Evolutionary conservation across 2,113 vertebrate genomes (phyloP).

Genomic region (Calidris pugnax): DNA sequence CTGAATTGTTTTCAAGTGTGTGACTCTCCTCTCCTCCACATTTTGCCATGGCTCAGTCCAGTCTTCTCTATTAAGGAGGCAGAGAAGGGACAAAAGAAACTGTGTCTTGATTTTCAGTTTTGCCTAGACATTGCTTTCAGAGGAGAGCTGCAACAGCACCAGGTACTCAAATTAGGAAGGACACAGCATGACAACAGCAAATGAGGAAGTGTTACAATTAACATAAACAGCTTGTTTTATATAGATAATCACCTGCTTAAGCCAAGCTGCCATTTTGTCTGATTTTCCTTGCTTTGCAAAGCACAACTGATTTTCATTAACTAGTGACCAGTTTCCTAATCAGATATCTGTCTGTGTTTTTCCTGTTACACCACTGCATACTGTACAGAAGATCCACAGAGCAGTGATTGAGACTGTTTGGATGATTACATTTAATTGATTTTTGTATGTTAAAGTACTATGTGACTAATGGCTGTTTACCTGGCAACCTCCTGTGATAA

Average conservation of each 20-base stretch:
- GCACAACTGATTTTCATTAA: neutral
- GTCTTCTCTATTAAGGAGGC: neutral
- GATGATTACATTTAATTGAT: neutral
- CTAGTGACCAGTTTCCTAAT: neutral
- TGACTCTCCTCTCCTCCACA: neutral
- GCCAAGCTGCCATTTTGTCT: neutral
- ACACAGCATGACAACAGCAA: neutral
- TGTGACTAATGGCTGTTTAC: neutral
- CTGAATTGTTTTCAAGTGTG: neutral
- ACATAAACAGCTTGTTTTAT: neutral
- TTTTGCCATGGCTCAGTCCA: neutral
- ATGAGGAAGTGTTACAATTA: neutral
- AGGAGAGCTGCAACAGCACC: neutral
- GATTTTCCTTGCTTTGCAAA: neutral
- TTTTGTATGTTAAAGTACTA: neutral
- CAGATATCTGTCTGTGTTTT: neutral
- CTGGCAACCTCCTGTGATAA: neutral
- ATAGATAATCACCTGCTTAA: neutral
- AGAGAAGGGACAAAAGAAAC: neutral
- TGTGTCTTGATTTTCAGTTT: neutral
- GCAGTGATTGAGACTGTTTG: neutral
- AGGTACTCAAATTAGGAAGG: neutral
- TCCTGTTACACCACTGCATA: neutral
- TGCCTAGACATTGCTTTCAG: neutral
- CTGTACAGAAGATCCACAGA: neutral